Percentiles rank a stretch among this genome's conserved stretches.
phyloP scores from a whole-genome alignment of 2,888 invertebrate species.

The Erpobdella octoculata region DNA sequence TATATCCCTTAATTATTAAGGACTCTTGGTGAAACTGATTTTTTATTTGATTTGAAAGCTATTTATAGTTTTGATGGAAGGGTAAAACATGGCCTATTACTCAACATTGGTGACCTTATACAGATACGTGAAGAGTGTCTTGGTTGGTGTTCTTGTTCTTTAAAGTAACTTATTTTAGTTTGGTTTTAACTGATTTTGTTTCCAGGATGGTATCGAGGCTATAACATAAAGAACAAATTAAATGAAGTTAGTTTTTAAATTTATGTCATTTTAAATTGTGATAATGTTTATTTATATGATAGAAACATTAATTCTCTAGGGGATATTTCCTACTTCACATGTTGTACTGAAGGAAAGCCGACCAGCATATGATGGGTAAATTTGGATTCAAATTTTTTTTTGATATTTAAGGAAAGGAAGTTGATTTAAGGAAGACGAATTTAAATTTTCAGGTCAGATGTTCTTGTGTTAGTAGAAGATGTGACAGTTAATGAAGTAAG shows the following conservation, averaged over 20 bases:
- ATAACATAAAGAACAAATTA: constrained; percentile 66
- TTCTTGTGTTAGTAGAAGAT: constrained; percentile 70
- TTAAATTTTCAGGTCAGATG: constrained; percentile 56
- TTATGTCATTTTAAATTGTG: background rate
- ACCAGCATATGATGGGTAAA: constrained; percentile 71
- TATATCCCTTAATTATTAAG: background rate
- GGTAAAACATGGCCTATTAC: constrained; percentile 41
- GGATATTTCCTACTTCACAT: constrained; percentile 75
- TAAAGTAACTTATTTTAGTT: background rate
- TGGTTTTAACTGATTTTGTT: constrained; percentile 30
- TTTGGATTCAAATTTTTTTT: constrained; percentile 1
- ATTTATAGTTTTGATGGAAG: constrained; percentile 84
- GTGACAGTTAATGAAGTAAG: constrained; percentile 83
- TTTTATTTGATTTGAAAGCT: constrained; percentile 45
- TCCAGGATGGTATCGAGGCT: constrained; percentile 76
- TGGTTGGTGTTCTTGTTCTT: constrained; percentile 56
- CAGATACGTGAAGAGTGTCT: constrained; percentile 83
- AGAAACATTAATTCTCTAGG: constrained; percentile 53
- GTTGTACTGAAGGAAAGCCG: constrained; percentile 69
- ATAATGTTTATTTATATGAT: background rate
- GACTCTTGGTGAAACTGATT: too few species aligned
- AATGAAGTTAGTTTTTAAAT: constrained; percentile 54
- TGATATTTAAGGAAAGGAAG: too few species aligned
- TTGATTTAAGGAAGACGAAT: background rate
- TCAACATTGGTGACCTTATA: constrained; percentile 85